Conservation (phyloP, 2,797 vertebrate species). For the Prionace glauca region DNA sequence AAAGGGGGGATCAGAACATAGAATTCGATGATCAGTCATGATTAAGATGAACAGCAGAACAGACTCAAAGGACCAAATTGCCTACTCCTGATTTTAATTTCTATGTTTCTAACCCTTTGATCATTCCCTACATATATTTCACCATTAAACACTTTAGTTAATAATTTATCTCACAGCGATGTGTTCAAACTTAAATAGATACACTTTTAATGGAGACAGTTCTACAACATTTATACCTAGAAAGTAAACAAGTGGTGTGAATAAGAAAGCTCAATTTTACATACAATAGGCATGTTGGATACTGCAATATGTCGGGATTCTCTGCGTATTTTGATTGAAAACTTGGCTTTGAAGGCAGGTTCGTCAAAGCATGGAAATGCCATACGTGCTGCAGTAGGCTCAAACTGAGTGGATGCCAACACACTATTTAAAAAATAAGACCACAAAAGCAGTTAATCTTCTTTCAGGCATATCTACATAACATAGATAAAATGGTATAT, state of each 20-base stretch:
- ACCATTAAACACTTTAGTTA: neutral
- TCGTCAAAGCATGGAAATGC: slow-evolving; percentile 90
- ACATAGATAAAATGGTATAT: neutral
- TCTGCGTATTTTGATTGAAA: slow-evolving; percentile 67
- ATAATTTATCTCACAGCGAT: neutral
- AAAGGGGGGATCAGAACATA: no score
- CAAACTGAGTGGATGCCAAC: slow-evolving; percentile 81
- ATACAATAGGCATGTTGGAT: slow-evolving; percentile 85
- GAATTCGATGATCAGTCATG: no score
- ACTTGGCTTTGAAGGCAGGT: slow-evolving; percentile 81
- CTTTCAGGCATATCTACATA: neutral
- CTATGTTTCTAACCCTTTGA: neutral
- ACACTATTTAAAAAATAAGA: slow-evolving; percentile 51
- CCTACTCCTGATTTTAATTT: no score
- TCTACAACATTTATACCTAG: neutral
- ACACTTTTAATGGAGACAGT: neutral
- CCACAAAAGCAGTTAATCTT: neutral
- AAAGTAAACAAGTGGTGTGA: neutral
- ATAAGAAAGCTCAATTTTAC: slow-evolving; percentile 36
- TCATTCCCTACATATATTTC: neutral
- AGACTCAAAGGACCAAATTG: no score
- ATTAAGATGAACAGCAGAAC: no score
- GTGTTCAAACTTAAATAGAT: neutral
- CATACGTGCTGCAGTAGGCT: slow-evolving; percentile 74
- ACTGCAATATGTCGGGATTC: slow-evolving; percentile 68